Evolutionary conservation across 23 tunicate species (phyloP), one percentile per base, ranked within the genome.

Genomic region (Aplidium turbinatum): DNA sequence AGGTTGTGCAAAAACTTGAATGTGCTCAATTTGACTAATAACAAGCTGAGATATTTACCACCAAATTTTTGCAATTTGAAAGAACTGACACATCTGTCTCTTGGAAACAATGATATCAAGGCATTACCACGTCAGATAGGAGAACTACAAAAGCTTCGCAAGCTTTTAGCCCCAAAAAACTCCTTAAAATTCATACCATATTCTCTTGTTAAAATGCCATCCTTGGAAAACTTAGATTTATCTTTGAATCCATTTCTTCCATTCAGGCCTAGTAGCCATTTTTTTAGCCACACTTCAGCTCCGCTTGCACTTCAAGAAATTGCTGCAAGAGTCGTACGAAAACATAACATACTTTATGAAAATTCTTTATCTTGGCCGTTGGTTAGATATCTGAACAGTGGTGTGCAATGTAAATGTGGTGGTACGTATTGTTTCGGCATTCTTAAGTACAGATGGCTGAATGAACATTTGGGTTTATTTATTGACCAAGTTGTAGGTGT

Each of bases 41-140:
- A 81, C 45, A 31, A 71, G 9, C 46, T 81, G n/a, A 6, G 40
- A 47, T 55, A 0, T 46, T 40, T 85, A n/a, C 92, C 92, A 47
- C 0, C 29, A 34, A 31, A 36, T 40, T 46, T 85, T 30, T 51
- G 68, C 24, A 35, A 69, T 6, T 70, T 84, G 33, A 32, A 30
- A 6, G 55, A 84, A 58, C 42, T 84, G 35, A 69, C 71, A 68
- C 76, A 67, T 33, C 70, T 84, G 31, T 64, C 76, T 19, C 24
- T 84, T 26, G 33, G 78, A 50, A 35, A 76, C 40, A 84, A 84
- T 53, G 18, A 47, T 2, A 30, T 84, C 22, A 69, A 68, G 51
- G 6, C 13, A 16, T 35, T 85, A 24, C 92, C 92, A 25, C 35
- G 51, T 51, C 34, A 71, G 21, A 71, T 85, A 16, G 84, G 84